These are phyloP conservation scores for Chelon labrosus DNA, from an alignment of 2,797 vertebrate genomes.

Conservation along the genomic window DNA sequence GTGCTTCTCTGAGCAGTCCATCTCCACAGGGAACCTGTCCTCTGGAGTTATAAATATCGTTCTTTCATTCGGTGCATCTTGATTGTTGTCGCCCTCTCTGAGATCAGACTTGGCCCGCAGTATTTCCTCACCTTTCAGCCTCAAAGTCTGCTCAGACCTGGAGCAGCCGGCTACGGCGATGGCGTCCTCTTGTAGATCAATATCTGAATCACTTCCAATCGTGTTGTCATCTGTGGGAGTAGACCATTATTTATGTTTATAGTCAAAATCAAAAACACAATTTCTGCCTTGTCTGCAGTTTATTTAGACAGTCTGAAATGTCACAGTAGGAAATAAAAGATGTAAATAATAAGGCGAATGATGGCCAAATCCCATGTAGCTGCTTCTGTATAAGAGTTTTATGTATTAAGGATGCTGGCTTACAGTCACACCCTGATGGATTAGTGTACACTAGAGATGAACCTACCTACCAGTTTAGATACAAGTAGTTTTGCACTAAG, in stretches of 20 bases:
- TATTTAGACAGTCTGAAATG: background rate
- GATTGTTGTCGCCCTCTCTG: conserved; percentile 65
- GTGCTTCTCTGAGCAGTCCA: conserved; percentile 69
- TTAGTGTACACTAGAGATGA: background rate
- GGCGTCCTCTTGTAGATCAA: conserved; percentile 85
- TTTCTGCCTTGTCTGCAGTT: background rate
- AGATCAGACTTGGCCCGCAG: conserved; percentile 75
- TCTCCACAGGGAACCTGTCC: conserved; percentile 70
- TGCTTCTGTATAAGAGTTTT: background rate
- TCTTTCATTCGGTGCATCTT: conserved; percentile 68
- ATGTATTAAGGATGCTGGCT: background rate
- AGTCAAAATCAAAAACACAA: background rate
- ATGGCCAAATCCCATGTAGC: background rate
- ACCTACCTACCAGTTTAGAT: background rate
- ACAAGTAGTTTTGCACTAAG: too few species aligned
- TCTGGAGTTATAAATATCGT: conserved; percentile 72
- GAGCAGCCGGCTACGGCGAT: conserved; percentile 69
- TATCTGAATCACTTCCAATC: conserved; percentile 86
- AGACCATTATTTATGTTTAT: background rate
- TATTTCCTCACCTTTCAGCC: conserved; percentile 71
- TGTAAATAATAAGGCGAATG: background rate
- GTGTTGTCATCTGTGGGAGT: conserved; percentile 84
- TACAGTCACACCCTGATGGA: background rate
- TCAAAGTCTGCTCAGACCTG: conserved; percentile 63
- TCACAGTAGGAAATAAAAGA: background rate